Percentiles rank a stretch among this genome's conserved stretches.
phyloP scores from a whole-genome alignment of 1,140 invertebrate species.

The Drosophila athabasca region DNA sequence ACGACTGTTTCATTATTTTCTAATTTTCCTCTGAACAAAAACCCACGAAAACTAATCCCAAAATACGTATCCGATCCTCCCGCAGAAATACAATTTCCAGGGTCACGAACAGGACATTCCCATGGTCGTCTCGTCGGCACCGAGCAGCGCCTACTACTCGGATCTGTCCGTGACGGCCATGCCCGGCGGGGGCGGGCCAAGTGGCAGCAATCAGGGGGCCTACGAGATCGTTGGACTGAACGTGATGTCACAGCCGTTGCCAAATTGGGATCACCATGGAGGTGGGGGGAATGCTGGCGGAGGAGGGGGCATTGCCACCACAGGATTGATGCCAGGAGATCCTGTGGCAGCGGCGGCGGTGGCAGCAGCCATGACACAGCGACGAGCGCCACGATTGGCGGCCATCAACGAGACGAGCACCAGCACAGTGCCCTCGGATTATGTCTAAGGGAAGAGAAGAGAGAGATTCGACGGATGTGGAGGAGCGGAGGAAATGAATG shows the following conservation, averaged over 20 bases:
- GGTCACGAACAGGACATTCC: slow-evolving; percentile 86
- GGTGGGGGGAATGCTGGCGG: slow-evolving; percentile 35
- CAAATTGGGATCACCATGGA: slow-evolving; percentile 78
- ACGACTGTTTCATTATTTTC: too few relatives aligned
- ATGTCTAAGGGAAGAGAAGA: slow-evolving; percentile 84
- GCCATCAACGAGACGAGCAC: slow-evolving; percentile 87
- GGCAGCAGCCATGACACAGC: slow-evolving; percentile 74
- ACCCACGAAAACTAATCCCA: not conserved
- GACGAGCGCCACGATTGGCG: slow-evolving; percentile 85
- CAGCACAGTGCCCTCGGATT: slow-evolving; percentile 87
- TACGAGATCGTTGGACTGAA: slow-evolving; percentile 86
- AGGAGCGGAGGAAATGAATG: slow-evolving; percentile 16
- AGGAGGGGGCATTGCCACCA: slow-evolving; percentile 32
- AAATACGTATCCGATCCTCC: not conserved
- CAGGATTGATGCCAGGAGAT: slow-evolving; percentile 38
- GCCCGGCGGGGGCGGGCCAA: slow-evolving; percentile 78
- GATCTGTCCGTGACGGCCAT: slow-evolving; percentile 86
- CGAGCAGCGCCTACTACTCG: slow-evolving; percentile 89
- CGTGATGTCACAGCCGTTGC: slow-evolving; percentile 81
- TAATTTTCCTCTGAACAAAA: not conserved
- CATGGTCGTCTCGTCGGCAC: slow-evolving; percentile 86
- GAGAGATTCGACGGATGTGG: slow-evolving; percentile 5
- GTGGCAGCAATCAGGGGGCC: slow-evolving; percentile 84
- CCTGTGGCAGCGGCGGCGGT: not conserved
- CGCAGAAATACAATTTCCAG: slow-evolving; percentile 82